phyloP scores from a whole-genome alignment of 2,113 vertebrate species.

The Thunnus maccoyii region DNA sequence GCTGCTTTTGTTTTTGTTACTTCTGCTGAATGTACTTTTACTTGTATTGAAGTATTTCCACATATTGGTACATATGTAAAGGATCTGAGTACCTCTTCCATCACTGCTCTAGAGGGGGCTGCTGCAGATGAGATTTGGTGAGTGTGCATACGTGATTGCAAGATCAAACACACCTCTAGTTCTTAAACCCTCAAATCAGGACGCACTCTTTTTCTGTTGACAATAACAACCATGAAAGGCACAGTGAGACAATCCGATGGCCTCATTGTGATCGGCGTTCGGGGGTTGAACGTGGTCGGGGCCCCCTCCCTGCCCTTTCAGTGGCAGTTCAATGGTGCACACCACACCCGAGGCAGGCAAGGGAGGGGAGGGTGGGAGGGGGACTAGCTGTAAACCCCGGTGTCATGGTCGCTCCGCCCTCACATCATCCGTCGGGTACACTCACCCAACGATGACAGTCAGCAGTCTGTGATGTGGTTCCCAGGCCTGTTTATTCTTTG shows the following conservation, averaged over 20 bases:
- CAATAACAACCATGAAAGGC: not conserved
- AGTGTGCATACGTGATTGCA: not conserved
- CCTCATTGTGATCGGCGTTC: slow-evolving; percentile 24
- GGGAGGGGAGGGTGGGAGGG: slow-evolving; percentile 4
- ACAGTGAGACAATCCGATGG: not conserved
- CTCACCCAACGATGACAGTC: slow-evolving; percentile 82
- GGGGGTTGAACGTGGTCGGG: slow-evolving; percentile 23
- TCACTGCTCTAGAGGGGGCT: slow-evolving; percentile 31
- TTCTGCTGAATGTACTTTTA: not conserved
- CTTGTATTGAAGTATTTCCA: not conserved
- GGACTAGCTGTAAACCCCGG: slow-evolving; percentile 63
- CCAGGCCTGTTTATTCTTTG: slow-evolving; percentile 82
- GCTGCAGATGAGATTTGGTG: slow-evolving; percentile 3
- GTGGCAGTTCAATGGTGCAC: slow-evolving; percentile 53
- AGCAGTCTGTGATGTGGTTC: slow-evolving; percentile 83
- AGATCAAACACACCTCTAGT: not conserved
- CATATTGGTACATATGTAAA: not conserved
- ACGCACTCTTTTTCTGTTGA: not conserved
- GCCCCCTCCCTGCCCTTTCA: slow-evolving; percentile 52
- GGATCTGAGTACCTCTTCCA: not conserved
- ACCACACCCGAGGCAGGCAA: slow-evolving; percentile 62
- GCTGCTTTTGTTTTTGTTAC: no score
- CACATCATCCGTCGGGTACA: slow-evolving; percentile 83
- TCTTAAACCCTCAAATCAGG: not conserved
- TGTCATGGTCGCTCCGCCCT: slow-evolving; percentile 78